Base-by-base conservation (phyloP, 2,113 vertebrate genomes). In the Cyprinodon tularosa region DNA sequence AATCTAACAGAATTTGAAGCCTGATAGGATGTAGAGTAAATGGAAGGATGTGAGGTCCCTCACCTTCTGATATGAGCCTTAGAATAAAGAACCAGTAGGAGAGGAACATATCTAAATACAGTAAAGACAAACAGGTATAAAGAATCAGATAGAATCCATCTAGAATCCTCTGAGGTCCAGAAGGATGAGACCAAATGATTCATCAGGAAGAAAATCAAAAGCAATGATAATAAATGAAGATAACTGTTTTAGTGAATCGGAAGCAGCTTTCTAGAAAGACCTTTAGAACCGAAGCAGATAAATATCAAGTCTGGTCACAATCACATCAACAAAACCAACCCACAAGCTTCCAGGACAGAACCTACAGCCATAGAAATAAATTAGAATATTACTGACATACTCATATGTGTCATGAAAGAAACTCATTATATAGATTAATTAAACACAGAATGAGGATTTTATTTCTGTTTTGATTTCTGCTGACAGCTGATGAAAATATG, bases 141-240 rank as follows among this genome's bases (percentile, higher is more conserved):
- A 72, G 60, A 74, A 67, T 83, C 17, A 62, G 22, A 84, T 77
- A 63, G 65, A 88, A 87, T 53, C 17, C 3, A 29, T 29, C 29
- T 29, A 29, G 29, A 29, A 29, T 29, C 29, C 29, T 29, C 29
- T 29, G 29, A 29, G 1, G 29, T 62, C 10, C 22, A 62, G 2
- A 84, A 74, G 90, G 89, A 93, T 90, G 89, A 92, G 78, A 91
- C 80, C 76, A 89, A 0, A 68, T 85, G 78, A 72, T 72, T 80
- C 76, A 79, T 87, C 84, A 74, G 81, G 80, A 76, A 0, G 0
- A 62, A 74, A 74, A 71, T 48, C 3, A 13, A 48, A 17, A 73
- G 65, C 42, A 63, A 89, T 82, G 20, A 65, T 42, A n/a, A n/a
- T 36, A 62, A 62, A 62, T 62, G 60, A 37, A 20, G 45, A 22